Percentiles rank a stretch among this genome's conserved stretches.
phyloP scores from a whole-genome alignment of 2,113 vertebrate species.

The Dicerorhinus sumatrensis region DNA sequence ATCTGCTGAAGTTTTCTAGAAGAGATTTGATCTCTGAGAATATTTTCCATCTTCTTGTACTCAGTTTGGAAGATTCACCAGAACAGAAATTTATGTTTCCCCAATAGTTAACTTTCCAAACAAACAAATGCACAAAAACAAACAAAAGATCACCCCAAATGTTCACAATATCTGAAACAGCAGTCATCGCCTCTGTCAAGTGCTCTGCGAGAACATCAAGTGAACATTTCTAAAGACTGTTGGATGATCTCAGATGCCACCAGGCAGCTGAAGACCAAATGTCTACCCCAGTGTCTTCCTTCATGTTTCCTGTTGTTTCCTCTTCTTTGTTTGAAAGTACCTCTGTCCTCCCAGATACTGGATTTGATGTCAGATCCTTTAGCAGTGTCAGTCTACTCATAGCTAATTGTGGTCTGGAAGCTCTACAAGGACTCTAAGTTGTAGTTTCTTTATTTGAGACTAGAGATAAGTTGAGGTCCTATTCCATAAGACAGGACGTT shows the following conservation, averaged over 20 bases:
- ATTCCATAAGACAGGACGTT: neutral
- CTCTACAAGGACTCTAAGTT: neutral
- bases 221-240: too few relatives aligned
- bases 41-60: neutral
- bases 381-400: neutral
- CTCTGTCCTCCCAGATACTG: neutral
- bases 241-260: rapidly evolving
- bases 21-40: neutral
- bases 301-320: neutral
- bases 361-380: neutral
- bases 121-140: neutral
- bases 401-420: neutral
- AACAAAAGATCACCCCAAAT: neutral
- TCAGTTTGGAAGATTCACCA: neutral
- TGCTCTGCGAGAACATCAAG: neutral
- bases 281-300: neutral
- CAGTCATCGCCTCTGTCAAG: neutral
- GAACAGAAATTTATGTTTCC: neutral
- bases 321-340: neutral
- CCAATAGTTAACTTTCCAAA: neutral
- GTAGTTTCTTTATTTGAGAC: neutral
- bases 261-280: neutral
- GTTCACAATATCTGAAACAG: neutral
- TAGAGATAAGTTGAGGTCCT: neutral
- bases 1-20: neutral